Conservation (phyloP, 2,113 vertebrate species). For the Podiceps cristatus region DNA sequence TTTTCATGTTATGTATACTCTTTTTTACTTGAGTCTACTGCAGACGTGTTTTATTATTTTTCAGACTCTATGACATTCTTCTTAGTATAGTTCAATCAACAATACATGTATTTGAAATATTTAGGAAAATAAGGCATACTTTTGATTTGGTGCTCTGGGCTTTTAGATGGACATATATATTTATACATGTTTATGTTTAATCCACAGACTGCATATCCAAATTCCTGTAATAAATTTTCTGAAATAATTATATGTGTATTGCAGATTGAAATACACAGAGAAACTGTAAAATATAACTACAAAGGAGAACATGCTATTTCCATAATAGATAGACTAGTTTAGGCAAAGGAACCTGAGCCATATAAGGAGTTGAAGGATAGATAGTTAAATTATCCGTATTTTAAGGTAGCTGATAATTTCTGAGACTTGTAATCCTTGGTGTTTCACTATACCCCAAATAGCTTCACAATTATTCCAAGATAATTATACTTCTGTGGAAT, state of each 20-base stretch:
- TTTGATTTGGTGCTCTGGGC: neutral
- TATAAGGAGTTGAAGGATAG: neutral
- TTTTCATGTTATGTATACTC: neutral
- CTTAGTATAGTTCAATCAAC: neutral
- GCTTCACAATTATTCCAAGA: neutral
- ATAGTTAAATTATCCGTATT: neutral
- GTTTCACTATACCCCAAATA: neutral
- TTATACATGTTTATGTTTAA: neutral
- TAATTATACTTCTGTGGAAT: neutral
- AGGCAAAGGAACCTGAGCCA: neutral
- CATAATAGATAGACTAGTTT: neutral
- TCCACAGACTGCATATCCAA: neutral
- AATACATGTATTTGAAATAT: neutral
- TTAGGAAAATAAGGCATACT: neutral
- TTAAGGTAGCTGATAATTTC: neutral
- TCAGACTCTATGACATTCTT: neutral
- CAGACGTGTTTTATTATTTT: neutral
- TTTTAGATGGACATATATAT: neutral
- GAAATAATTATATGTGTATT: neutral
- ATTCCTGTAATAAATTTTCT: neutral
- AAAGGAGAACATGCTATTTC: neutral
- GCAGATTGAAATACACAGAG: neutral
- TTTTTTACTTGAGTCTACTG: neutral
- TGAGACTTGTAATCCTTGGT: neutral
- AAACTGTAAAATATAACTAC: neutral